These are phyloP conservation scores for Turdus rufiventris DNA, from an alignment of 2,113 vertebrate species.

Conservation along the genomic window DNA sequence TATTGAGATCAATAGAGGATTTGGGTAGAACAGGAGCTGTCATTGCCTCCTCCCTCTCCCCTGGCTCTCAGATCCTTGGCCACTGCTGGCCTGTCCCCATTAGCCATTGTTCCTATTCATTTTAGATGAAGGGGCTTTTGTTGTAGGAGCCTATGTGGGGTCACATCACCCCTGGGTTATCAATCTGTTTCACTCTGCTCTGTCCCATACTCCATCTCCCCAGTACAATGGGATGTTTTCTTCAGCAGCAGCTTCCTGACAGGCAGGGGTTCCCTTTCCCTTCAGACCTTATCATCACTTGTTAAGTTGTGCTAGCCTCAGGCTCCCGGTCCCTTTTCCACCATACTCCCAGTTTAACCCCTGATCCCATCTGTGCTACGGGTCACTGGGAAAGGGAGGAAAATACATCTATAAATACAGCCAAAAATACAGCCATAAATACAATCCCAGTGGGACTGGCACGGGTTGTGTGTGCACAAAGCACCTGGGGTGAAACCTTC, in stretches of 20 bases:
- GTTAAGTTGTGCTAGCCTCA: conserved; percentile 14
- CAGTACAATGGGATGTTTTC: conserved; percentile 59
- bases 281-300: conserved; percentile 56
- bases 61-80: background rate
- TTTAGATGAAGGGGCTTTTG: conserved; percentile 63
- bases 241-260: conserved; percentile 22
- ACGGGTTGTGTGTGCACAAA: rapidly evolving
- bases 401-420: background rate
- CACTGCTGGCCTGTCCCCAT: conserved; percentile 18
- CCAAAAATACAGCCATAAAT: background rate
- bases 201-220: conserved; percentile 15
- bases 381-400: conserved; percentile 13
- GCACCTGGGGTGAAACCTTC: background rate
- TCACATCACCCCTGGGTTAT: conserved; percentile 48
- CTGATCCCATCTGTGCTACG: background rate
- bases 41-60: conserved; percentile 34
- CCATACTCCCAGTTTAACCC: conserved; percentile 60
- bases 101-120: conserved; percentile 58
- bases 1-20: conserved; percentile 24
- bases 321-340: background rate
- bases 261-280: conserved; percentile 38
- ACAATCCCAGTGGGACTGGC: background rate
- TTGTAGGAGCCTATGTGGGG: conserved; percentile 12
- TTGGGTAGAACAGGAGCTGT: conserved; percentile 11
- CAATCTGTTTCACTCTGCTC: conserved; percentile 52